Conservation (phyloP, 2,113 vertebrate genomes). For the Spilogale gracilis region DNA sequence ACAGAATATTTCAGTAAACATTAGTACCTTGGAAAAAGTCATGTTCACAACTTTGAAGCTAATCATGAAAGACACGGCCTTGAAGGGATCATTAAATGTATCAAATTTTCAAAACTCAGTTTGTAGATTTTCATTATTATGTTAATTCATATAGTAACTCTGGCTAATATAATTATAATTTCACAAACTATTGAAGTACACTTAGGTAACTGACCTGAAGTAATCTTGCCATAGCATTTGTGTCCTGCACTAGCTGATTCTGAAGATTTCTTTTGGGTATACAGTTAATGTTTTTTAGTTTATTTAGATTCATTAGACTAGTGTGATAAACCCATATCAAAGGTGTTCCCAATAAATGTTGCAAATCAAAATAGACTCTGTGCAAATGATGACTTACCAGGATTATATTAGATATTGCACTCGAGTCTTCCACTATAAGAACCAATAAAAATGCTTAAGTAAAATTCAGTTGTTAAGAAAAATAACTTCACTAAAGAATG, state of each 20-base stretch:
- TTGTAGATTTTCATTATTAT: background rate
- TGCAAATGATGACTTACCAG: background rate
- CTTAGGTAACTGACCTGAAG: background rate
- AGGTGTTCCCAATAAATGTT: background rate
- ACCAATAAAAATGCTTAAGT: background rate
- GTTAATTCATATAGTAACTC: background rate
- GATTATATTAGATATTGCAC: background rate
- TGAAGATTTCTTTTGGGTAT: background rate
- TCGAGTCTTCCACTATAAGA: background rate
- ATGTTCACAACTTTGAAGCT: background rate
- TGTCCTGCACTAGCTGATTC: background rate
- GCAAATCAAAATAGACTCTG: background rate
- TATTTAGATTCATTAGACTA: background rate
- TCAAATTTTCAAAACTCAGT: background rate
- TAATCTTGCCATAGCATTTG: background rate
- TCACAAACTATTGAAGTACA: background rate
- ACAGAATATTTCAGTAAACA: background rate
- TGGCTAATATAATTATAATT: background rate
- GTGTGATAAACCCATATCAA: background rate
- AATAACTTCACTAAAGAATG: background rate
- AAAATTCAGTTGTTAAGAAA: background rate
- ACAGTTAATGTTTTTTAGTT: background rate
- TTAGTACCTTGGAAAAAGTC: background rate
- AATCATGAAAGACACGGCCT: background rate
- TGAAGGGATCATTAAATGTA: background rate